These are phyloP conservation scores for Telmatochromis sp. DNA, from an alignment of 2,113 vertebrate genomes.

Conservation along the genomic window DNA sequence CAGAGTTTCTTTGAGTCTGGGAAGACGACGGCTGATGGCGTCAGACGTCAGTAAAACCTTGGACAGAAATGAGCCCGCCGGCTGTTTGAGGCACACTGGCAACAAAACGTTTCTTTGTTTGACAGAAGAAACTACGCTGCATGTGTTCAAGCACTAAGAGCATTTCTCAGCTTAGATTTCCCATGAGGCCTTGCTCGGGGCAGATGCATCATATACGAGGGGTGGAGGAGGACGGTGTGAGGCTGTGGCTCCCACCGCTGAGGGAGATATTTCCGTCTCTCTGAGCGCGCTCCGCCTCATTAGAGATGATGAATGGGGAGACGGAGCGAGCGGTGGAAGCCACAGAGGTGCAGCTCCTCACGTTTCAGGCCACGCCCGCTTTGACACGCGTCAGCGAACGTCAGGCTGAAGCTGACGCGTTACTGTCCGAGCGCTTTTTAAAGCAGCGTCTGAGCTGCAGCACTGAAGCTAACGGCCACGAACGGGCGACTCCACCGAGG, in stretches of 20 bases:
- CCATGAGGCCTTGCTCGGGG: neutral
- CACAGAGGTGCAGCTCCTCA: neutral
- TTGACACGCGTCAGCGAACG: neutral
- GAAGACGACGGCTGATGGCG: neutral
- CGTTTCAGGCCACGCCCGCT: neutral
- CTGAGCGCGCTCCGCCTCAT: neutral
- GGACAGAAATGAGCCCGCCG: neutral
- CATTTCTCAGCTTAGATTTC: neutral
- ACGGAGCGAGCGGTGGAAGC: neutral
- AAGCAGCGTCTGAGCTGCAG: neutral
- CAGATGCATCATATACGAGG: neutral
- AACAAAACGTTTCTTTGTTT: neutral
- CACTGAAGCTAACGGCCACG: neutral
- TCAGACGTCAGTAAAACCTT: neutral
- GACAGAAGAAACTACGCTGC: neutral
- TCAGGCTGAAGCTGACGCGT: neutral
- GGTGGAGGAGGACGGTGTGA: neutral
- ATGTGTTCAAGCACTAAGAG: neutral
- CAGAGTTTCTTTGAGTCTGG: neutral
- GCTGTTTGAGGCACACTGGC: neutral
- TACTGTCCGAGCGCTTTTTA: neutral
- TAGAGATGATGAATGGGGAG: conserved; percentile 27
- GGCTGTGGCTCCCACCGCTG: neutral
- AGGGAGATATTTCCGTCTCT: neutral
- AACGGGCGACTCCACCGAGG: neutral